Evolutionary conservation across 2,888 invertebrate species (phyloP).

Genomic region (Monochamus alternatus): DNA sequence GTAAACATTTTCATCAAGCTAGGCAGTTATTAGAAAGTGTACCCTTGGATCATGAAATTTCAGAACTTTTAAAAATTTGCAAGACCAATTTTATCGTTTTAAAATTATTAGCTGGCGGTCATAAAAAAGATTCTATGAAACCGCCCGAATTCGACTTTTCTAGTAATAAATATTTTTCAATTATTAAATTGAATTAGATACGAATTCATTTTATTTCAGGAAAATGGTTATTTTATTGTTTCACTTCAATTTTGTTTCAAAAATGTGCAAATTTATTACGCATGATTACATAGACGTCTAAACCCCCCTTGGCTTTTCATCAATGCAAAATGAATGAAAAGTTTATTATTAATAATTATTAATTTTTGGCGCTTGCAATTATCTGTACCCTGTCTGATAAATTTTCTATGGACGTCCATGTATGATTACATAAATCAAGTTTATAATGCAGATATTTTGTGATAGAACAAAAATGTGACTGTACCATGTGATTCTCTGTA

Average conservation of each 20-base stretch:
- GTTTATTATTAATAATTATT: too few species aligned
- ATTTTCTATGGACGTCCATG: too few species aligned
- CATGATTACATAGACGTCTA: too few species aligned
- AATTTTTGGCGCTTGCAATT: too few species aligned
- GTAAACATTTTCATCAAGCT: conserved; percentile 94
- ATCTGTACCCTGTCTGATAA: too few species aligned
- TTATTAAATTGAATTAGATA: conserved; percentile 79
- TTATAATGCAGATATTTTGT: too few species aligned
- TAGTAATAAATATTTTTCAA: conserved; percentile 91
- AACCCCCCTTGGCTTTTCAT: too few species aligned
- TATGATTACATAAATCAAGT: too few species aligned
- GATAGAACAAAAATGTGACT: too few species aligned
- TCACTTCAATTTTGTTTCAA: neutral
- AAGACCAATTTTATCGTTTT: conserved; percentile 97
- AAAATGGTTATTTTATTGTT: neutral
- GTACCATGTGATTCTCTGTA: too few species aligned
- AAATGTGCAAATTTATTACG: neutral
- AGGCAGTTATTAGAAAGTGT: conserved; percentile 88
- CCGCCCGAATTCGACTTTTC: conserved; percentile 95
- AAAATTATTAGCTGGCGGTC: conserved; percentile 93
- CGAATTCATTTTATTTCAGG: neutral
- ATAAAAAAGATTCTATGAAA: conserved; percentile 87
- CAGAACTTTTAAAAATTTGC: conserved; percentile 88
- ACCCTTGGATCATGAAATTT: conserved; percentile 85
- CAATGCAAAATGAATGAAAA: too few species aligned